Conservation (phyloP, 2,113 vertebrate genomes). For the Sander vitreus region DNA sequence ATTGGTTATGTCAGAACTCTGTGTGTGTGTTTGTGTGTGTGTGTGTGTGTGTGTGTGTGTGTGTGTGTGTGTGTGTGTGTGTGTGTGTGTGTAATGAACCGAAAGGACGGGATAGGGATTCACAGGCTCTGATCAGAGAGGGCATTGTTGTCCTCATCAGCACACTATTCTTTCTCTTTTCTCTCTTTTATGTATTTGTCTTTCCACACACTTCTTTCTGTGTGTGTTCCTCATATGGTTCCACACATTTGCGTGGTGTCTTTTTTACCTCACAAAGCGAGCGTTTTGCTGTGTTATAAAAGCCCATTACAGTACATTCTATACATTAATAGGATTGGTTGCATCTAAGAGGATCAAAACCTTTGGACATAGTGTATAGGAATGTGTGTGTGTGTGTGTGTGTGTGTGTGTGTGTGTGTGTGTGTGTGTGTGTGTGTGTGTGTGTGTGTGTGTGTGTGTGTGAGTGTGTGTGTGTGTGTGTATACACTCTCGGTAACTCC, state of each 20-base stretch:
- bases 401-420: no score
- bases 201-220: background rate
- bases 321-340: slow-evolving; percentile 67
- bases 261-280: slow-evolving; percentile 15
- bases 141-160: slow-evolving; percentile 49
- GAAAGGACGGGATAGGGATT: slow-evolving; percentile 45
- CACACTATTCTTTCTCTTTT: slow-evolving; percentile 18
- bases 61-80: slow-evolving; percentile 48
- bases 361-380: slow-evolving; percentile 21
- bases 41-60: slow-evolving; percentile 46
- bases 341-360: slow-evolving; percentile 61
- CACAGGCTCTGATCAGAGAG: slow-evolving; percentile 59
- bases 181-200: slow-evolving; percentile 1
- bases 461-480: slow-evolving; percentile 29
- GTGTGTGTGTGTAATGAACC: slow-evolving; percentile 60
- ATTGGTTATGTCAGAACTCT: slow-evolving; percentile 69
- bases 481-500: slow-evolving; percentile 9
- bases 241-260: background rate
- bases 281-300: slow-evolving; percentile 2
- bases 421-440: slow-evolving; percentile 26
- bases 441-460: slow-evolving; percentile 16
- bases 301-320: slow-evolving; percentile 62
- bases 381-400: slow-evolving; percentile 30
- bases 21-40: slow-evolving; percentile 48
- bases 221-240: background rate